Evolutionary conservation across 2,888 invertebrate genomes (phyloP), one percentile per base, ranked within the genome.

Genomic region (Pyrrhosoma nymphula): DNA sequence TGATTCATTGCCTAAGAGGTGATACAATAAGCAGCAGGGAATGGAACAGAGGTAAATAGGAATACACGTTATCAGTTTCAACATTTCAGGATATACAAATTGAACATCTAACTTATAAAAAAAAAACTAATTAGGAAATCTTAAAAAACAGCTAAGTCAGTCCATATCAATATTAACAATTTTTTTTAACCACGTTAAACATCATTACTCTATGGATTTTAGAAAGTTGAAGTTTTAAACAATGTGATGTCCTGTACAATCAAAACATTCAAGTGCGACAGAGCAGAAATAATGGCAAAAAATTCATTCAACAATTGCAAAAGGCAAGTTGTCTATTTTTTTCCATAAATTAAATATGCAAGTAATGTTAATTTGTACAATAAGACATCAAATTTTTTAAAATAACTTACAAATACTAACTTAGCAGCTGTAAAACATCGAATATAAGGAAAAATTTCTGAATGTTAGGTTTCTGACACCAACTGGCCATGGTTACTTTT

Each of bases 51-150:
- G 91, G 91, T 91, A 63, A 93, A 93, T 20, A n/a, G 93, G 93
- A 69, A 93, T 69, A 93, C 69, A 93, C 63, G 26, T 88, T 12
- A 89, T 93, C 39, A 93, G 69, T 93, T 69, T 93, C 16, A 93
- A 69, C 47, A 93, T 69, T 47, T 16, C 20, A 47, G 8, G 56
- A 89, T 75, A 93, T 26, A 60, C 14, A 91, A 60, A 47, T 69
- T 69, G 35, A 30, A 35, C 26, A 35, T 75, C 6, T 39, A 55
- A 47, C 0, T 69, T 47, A 10, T 82, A n/a, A 89, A 75, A 75
- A 93, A 1, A 6, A 47, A 35, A 39, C n/a, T n/a, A n/a, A n/a
- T n/a, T 16, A 35, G 23, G 8, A 75, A 39, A 63, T 47, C 35
- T 55, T 89, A 63, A n/a, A 93, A 93, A 75, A 75, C 26, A 20